A percentile compares a stretch with the other conserved stretches of the same genome.
Evolutionary conservation across 2,888 invertebrate species (phyloP).

Genomic region (Bugula neritina): DNA sequence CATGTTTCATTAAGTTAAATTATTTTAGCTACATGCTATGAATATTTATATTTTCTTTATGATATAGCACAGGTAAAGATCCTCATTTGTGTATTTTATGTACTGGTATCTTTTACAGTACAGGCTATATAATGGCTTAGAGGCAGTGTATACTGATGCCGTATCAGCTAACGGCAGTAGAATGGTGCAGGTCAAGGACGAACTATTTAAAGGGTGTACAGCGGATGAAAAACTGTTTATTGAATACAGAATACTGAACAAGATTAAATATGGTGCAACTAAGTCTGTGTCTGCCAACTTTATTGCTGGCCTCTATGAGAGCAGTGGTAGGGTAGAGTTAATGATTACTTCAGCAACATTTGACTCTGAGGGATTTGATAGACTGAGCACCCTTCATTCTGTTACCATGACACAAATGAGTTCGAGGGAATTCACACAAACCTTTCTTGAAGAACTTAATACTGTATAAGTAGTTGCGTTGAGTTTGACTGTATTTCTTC

Average conservation of each 20-base stretch:
- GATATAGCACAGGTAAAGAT: no score
- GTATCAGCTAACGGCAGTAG: background rate
- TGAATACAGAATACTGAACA: slow-evolving; percentile 42
- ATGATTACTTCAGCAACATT: slow-evolving; percentile 42
- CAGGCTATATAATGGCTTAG: background rate
- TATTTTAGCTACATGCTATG: no score
- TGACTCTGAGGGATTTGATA: slow-evolving; percentile 37
- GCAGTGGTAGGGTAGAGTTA: slow-evolving; percentile 36
- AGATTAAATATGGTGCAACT: slow-evolving; percentile 37
- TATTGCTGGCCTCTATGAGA: slow-evolving; percentile 37
- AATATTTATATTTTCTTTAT: no score
- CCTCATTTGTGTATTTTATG: no score
- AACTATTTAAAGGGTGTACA: slow-evolving; percentile 34
- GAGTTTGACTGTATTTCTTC: no score
- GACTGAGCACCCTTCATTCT: slow-evolving; percentile 34
- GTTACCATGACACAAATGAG: slow-evolving; percentile 35
- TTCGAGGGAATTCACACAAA: slow-evolving; percentile 34
- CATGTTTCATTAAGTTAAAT: no score
- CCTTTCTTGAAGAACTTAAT: background rate
- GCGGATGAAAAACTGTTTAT: slow-evolving; percentile 38
- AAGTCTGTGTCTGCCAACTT: slow-evolving; percentile 37
- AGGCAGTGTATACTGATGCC: slow-evolving; percentile 1
- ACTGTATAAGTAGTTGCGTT: background rate
- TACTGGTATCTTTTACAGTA: background rate
- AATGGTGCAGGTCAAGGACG: slow-evolving; percentile 36